These are phyloP conservation scores for Aeoliscus strigatus DNA, from an alignment of 2,797 vertebrate species.

Conservation along the genomic window DNA sequence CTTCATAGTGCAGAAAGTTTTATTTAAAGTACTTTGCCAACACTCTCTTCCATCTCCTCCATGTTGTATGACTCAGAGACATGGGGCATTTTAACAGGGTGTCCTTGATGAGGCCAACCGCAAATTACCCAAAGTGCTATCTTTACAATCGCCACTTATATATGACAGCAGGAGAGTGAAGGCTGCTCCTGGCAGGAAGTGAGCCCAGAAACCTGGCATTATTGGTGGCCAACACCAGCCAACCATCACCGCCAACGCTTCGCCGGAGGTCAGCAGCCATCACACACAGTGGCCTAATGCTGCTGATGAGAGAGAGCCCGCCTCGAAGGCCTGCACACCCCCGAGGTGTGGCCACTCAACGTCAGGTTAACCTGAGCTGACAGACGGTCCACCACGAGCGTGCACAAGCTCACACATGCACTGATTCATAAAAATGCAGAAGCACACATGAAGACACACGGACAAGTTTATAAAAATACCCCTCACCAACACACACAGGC, in stretches of 20 bases:
- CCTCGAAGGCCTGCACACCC: constrained; percentile 64
- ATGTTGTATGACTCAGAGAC: constrained; percentile 40
- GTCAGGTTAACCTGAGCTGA: constrained; percentile 79
- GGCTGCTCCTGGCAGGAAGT: constrained; percentile 65
- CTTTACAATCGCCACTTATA: constrained; percentile 48
- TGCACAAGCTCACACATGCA: constrained; percentile 35
- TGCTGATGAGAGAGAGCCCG: constrained; percentile 78
- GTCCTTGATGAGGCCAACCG: constrained; percentile 59
- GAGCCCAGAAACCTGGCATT: constrained; percentile 58
- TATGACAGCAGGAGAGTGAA: constrained; percentile 66
- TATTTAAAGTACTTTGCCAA: constrained; percentile 26
- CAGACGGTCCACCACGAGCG: constrained; percentile 56
- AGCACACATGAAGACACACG: constrained; percentile 10
- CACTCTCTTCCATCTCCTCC: constrained; percentile 26
- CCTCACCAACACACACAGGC: constrained; percentile 10
- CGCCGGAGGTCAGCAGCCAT: constrained; percentile 75
- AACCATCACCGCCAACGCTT: constrained; percentile 37
- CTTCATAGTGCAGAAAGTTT: constrained; percentile 38
- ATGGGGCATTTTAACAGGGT: constrained; percentile 47
- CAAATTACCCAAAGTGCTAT: constrained; percentile 61
- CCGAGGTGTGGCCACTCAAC: constrained; percentile 67
- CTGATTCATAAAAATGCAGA: constrained; percentile 26
- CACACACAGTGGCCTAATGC: constrained; percentile 76
- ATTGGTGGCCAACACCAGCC: constrained; percentile 39
- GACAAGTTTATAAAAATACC: constrained; percentile 43